Conservation (phyloP, 2,113 vertebrate genomes). For the Amia ocellicauda region DNA sequence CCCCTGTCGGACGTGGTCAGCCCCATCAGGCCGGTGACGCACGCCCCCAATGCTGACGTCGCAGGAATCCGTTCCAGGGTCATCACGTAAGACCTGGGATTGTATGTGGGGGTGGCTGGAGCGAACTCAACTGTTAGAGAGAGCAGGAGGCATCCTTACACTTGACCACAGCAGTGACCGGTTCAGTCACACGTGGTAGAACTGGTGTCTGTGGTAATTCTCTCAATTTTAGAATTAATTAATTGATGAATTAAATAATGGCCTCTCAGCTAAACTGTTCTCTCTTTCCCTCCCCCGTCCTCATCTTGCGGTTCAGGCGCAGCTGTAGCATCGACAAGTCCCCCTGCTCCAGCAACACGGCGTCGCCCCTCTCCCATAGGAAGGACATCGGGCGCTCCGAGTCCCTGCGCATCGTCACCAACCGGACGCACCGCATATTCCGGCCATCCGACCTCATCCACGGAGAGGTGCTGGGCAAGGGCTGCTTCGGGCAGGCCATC, state of each 20-base stretch:
- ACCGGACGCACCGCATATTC: constrained; percentile 85
- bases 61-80: constrained; percentile 57
- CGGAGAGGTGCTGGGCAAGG: constrained; percentile 90
- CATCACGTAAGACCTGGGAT: constrained; percentile 68
- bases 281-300: fast-evolving
- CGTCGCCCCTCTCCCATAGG: constrained; percentile 76
- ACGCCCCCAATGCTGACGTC: constrained; percentile 59
- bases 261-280: too few species aligned
- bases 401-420: constrained; percentile 79
- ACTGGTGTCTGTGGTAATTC: too few species aligned
- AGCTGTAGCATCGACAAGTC: constrained; percentile 94
- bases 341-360: constrained; percentile 71
- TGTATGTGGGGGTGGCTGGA: neutral
- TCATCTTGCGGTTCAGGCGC: constrained; percentile 63
- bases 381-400: constrained; percentile 90
- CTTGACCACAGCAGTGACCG: too few species aligned
- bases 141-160: too few species aligned
- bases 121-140: too few species aligned
- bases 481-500: constrained; percentile 95
- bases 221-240: too few species aligned
- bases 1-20: constrained; percentile 55
- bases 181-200: too few species aligned
- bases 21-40: constrained; percentile 61
- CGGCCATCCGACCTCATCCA: constrained; percentile 94
- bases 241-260: too few species aligned